Evolutionary conservation across 1,140 invertebrate species (phyloP), one percentile per base, ranked within the genome.

Genomic region (Hyphantria cunea): DNA sequence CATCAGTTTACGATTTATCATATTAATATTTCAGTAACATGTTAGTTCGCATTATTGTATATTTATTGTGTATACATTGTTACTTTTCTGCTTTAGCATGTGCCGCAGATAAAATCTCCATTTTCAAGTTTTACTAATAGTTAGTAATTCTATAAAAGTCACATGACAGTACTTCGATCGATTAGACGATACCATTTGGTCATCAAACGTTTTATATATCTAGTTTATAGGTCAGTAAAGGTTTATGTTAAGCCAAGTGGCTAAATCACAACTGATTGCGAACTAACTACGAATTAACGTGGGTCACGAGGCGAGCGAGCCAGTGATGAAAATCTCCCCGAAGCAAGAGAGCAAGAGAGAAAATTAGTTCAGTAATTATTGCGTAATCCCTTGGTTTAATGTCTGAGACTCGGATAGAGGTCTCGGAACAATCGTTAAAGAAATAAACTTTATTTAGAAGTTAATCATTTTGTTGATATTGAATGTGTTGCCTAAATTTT

Each of bases 321-420:
- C 17, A 25, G 17, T 51, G 56, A 60, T 60, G 56, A 60, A 60
- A 60, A 51, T 59, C 55, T 60, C 48, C 37, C 56, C 39, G 42
- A 60, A 60, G 47, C 56, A 50, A 51, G 56, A 50, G 56, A 60
- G 47, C 55, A 42, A 12, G 48, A 51, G 48, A 49, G 56, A 42
- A 60, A 51, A 60, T 60, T 60, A 60, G 56, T 60, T 60, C 56
- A 60, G 56, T 60, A 60, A 60, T 60, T 60, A 51, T 50, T 60
- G 47, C 42, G 25, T 60, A 60, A 60, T 60, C 56, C 37, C 25
- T 42, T 44, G 48, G 56, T 60, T 60, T 60, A 60, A 45, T 60
- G 42, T 37, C 56, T 60, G 39, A 59, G 55, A 39, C 34, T 48
- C 45, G 49, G 47, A 49, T 15, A 14, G 53, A 56, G 45, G 45